Percentiles rank a stretch among this genome's conserved stretches.
phyloP scores from a whole-genome alignment of 2,888 invertebrate species.

The Melanotus villosus region DNA sequence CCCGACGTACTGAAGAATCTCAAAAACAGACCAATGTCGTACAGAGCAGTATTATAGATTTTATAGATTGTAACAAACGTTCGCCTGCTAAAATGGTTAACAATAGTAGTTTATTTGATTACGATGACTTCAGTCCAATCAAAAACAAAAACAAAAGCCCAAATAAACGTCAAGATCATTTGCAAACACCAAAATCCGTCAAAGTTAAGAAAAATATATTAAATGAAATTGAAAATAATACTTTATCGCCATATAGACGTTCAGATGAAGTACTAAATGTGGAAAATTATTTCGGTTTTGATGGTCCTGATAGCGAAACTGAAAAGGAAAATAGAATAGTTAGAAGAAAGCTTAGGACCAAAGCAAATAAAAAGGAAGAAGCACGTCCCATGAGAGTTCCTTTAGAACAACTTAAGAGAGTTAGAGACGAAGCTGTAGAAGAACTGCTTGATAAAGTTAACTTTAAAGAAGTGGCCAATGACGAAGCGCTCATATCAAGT shows the following conservation, averaged over 20 bases:
- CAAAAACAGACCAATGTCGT: neutral
- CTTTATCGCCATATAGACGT: neutral
- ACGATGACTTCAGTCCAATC: conserved; percentile 40
- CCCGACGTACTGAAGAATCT: neutral
- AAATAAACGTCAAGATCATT: neutral
- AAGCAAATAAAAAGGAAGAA: conserved; percentile 5
- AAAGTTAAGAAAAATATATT: conserved; percentile 6
- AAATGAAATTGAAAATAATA: neutral
- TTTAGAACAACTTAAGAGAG: conserved; percentile 27
- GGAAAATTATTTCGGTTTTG: conserved; percentile 43
- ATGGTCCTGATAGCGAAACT: conserved; percentile 10
- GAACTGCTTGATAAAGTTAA: conserved; percentile 3
- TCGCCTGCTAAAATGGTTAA: conserved; percentile 7
- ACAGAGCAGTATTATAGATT: conserved; percentile 49
- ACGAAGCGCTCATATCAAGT: neutral
- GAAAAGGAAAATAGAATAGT: conserved; percentile 29
- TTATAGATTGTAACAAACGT: conserved; percentile 2
- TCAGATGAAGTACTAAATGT: conserved; percentile 10
- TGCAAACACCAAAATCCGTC: neutral
- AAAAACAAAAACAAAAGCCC: neutral
- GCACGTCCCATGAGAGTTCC: conserved; percentile 35
- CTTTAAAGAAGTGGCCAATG: neutral
- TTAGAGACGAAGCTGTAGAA: conserved; percentile 8
- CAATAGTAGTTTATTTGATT: conserved; percentile 49
- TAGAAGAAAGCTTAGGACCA: conserved; percentile 1